Evolutionary conservation across 2,888 invertebrate genomes (phyloP).

Genomic region (Dastarcus helophoroides): DNA sequence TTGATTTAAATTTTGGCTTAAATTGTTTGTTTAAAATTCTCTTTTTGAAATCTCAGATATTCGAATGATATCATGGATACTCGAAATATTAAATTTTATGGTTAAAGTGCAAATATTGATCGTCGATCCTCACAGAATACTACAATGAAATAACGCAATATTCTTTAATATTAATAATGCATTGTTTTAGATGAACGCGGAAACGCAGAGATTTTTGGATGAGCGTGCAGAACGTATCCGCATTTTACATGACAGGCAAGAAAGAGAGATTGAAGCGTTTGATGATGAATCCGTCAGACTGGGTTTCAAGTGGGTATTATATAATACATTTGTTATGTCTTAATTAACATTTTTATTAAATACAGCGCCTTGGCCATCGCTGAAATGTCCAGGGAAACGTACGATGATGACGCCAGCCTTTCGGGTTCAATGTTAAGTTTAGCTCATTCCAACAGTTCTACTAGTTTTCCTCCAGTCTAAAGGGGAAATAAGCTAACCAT

Average conservation of each 20-base stretch:
- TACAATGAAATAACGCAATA: no score
- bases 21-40: no score
- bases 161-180: no score
- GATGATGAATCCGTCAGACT: conserved; percentile 88
- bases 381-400: conserved; percentile 80
- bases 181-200: conserved; percentile 71
- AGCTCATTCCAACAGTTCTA: conserved; percentile 90
- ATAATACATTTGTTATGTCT: not conserved
- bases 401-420: conserved; percentile 84
- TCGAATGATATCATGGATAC: no score
- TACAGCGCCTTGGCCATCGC: conserved; percentile 81
- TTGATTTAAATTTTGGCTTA: no score
- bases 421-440: conserved; percentile 92
- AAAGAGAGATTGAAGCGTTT: conserved; percentile 82
- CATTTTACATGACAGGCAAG: conserved; percentile 80
- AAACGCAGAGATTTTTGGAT: conserved; percentile 81
- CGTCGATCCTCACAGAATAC: no score
- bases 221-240: conserved; percentile 85
- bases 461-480: conserved; percentile 68
- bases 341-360: conserved; percentile 4
- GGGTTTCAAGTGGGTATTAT: conserved; percentile 70
- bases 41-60: no score
- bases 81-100: no score
- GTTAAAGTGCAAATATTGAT: no score
- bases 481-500: no score